Conservation (phyloP, 2,797 vertebrate species). For the Nothura maculosa region DNA sequence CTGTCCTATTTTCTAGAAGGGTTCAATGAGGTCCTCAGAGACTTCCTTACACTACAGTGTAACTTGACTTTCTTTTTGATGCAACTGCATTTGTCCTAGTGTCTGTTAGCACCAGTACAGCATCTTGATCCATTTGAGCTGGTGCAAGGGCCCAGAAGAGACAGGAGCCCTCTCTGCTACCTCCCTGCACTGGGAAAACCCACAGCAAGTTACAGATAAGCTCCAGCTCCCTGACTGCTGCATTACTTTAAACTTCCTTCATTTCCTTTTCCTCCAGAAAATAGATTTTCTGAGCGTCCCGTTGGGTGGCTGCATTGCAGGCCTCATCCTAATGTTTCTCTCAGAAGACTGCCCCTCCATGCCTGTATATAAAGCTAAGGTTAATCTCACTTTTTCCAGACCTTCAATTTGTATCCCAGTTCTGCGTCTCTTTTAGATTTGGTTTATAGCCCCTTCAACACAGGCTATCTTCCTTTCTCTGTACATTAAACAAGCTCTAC, state of each 20-base stretch:
- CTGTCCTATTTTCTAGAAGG: not conserved
- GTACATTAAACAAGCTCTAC: not conserved
- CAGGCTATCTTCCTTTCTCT: not conserved
- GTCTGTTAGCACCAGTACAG: not conserved
- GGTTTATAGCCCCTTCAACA: not conserved
- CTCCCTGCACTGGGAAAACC: not conserved
- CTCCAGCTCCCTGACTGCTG: not conserved
- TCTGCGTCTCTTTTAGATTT: not conserved
- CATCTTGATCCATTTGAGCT: not conserved
- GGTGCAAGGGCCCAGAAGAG: not conserved
- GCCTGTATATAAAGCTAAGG: not conserved
- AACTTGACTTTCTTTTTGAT: conserved; percentile 3
- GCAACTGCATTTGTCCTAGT: not conserved
- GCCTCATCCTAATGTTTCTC: not conserved
- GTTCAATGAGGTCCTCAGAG: not conserved
- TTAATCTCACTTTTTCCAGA: fast-evolving
- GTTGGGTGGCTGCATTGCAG: not conserved
- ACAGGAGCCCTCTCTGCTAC: not conserved
- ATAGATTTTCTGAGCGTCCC: not conserved
- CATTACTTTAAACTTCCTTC: not conserved
- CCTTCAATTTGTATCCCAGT: not conserved
- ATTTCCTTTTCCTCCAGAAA: not conserved
- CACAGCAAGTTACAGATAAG: not conserved
- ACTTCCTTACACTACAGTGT: not conserved
- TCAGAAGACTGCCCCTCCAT: not conserved